Evolutionary conservation across 2,888 invertebrate genomes (phyloP), one percentile per base, ranked within the genome.

Genomic region (Ptychoptera contaminata): DNA sequence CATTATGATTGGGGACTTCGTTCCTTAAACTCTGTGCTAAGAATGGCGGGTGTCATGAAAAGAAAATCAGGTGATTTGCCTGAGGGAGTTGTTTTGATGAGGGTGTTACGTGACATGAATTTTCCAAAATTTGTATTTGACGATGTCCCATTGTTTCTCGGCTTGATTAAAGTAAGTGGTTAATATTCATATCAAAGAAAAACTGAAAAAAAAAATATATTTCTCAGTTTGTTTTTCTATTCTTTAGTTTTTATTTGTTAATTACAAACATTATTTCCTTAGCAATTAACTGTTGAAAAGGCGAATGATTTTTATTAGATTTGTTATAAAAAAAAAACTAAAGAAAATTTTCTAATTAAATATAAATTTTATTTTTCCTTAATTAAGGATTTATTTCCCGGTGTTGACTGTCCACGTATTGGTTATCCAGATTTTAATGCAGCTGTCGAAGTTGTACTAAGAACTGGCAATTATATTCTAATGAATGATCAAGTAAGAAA

Each of bases 1-100:
- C 93, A 93, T 61, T 93, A 93, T 63, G 92, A 93, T 63, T 93
- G 92, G 78, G 91, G 93, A 1, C 66, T 93, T 51, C 73, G 92
- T 44, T 91, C 91, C 3, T 67, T 93, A n/a, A 93, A 90, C 52
- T 82, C 91, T 0, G 90, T 92, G 2, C 68, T 93, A 14, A 77
- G 90, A 30, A 91, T 91, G 87, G 91, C 92, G 3, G 91, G 91
- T 11, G 83, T 86, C 31, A 69, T 92, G 58, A 83, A 87, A 55
- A 69, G 88, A 45, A 79, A 77, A 46, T 79, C 84, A 1, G 76
- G 77, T 4, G 81, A 84, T 48, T 71, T 91, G 2, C 76, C 82
- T 14, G 93, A 93, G 69, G 79, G 84, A 51, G 74, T 90, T 54
- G 85, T 93, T 5, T 69, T 93, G 15, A 91, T 93, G 90, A 73